A percentile compares a stretch with the other conserved stretches of the same genome.
Conservation (phyloP, 2,888 invertebrate genomes). For the Drosophila percnosoma region DNA sequence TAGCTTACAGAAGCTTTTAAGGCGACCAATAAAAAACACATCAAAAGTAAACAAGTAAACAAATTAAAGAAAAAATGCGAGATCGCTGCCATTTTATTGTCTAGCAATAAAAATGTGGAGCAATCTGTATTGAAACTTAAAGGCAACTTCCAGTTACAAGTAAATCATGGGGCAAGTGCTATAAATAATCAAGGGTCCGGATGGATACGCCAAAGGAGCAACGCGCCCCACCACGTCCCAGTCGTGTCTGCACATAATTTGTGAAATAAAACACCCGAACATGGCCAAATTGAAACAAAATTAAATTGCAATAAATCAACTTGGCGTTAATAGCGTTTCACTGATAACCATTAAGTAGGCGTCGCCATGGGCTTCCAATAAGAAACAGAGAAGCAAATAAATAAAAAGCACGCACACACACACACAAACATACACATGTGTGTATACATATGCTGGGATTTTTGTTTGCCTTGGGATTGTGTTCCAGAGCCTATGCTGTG, state of each 20-base stretch:
- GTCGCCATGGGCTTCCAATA: conserved; percentile 56
- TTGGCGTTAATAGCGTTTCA: conserved; percentile 76
- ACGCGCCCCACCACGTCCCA: conserved; percentile 61
- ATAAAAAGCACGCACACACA: conserved; percentile 41
- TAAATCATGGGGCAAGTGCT: conserved; percentile 56
- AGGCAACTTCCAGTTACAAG: conserved; percentile 35
- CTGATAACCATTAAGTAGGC: conserved; percentile 78
- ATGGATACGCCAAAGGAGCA: conserved; percentile 29
- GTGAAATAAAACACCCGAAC: conserved; percentile 73
- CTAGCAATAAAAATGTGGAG: conserved; percentile 38
- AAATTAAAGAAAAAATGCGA: conserved; percentile 44
- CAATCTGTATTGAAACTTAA: conserved; percentile 39
- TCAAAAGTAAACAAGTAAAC: conserved; percentile 42
- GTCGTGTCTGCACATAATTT: conserved; percentile 79
- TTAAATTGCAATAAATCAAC: conserved; percentile 77
- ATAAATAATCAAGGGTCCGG: conserved; percentile 60
- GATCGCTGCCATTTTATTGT: conserved; percentile 45
- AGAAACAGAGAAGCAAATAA: conserved; percentile 42
- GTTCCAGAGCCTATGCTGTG: conserved; percentile 11
- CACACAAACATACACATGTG: conserved; percentile 1
- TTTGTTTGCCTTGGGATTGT: conserved; percentile 26
- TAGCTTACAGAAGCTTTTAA: conserved; percentile 27
- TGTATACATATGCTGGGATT: conserved; percentile 30
- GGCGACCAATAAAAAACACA: conserved; percentile 40
- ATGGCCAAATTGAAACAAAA: conserved; percentile 75